Percentiles rank a stretch among this genome's conserved stretches.
phyloP scores from a whole-genome alignment of 2,113 vertebrate genomes.

The Scartelaos histophorus region DNA sequence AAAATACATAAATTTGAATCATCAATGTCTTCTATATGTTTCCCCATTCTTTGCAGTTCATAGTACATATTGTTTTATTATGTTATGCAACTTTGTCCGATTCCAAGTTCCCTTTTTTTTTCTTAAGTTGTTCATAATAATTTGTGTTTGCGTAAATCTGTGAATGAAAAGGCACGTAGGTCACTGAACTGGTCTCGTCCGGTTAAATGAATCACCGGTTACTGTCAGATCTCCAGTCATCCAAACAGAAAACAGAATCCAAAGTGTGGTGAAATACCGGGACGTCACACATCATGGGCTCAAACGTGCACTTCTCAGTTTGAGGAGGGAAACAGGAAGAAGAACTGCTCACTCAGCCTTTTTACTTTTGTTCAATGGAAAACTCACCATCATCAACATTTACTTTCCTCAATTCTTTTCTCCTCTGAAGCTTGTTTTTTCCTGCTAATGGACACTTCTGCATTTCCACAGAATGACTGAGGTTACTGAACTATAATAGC shows the following conservation, averaged over 20 bases:
- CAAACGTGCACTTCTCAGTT: constrained; percentile 64
- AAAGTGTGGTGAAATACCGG: constrained; percentile 49
- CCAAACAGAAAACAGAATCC: constrained; percentile 38
- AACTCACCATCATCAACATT: constrained; percentile 52
- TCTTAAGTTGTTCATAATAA: neutral
- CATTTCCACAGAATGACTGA: constrained; percentile 37
- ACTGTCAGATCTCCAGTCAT: constrained; percentile 42
- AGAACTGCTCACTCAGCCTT: constrained; percentile 66
- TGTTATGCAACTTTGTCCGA: neutral
- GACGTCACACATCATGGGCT: constrained; percentile 50
- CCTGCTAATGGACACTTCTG: constrained; percentile 50
- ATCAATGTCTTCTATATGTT: neutral
- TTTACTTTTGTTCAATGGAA: constrained; percentile 64
- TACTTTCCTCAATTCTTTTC: constrained; percentile 4
- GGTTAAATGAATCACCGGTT: constrained; percentile 33
- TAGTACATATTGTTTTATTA: neutral
- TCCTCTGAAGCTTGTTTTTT: constrained; percentile 43
- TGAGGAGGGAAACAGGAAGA: constrained; percentile 67
- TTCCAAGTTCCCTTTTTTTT: neutral
- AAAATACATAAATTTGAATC: neutral
- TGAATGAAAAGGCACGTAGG: constrained; percentile 13
- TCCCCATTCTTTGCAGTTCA: neutral
- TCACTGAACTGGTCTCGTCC: constrained; percentile 12
- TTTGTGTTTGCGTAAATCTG: neutral
- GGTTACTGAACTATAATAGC: constrained; percentile 43